Conservation (phyloP, 2,113 vertebrate genomes). For the Mormoops blainvillei region DNA sequence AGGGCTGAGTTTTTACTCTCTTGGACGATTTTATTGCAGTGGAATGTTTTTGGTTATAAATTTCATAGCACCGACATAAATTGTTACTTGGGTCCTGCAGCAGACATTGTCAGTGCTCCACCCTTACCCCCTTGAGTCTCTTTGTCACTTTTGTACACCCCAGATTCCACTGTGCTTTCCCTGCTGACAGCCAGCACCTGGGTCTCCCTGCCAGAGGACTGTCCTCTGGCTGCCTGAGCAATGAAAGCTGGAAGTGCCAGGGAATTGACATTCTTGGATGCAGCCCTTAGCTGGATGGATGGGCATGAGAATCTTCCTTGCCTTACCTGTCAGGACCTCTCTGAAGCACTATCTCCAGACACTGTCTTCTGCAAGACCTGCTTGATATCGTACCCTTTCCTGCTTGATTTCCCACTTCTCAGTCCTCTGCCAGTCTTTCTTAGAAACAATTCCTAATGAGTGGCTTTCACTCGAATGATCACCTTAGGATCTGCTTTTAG, state of each 20-base stretch:
- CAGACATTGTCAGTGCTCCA: neutral
- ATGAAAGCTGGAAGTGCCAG: neutral
- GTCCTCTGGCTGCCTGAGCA: neutral
- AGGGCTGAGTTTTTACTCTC: slow-evolving; percentile 11
- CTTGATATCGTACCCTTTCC: too few species aligned
- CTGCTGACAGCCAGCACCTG: neutral
- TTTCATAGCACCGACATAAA: neutral
- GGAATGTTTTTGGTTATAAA: neutral
- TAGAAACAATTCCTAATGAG: neutral
- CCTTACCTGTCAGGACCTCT: neutral
- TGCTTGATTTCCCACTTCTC: neutral
- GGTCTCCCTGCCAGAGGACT: neutral
- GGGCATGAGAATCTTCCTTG: neutral
- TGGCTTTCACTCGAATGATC: neutral
- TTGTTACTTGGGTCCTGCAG: neutral
- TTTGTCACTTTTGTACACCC: neutral
- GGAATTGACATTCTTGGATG: neutral
- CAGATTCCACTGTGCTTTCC: neutral
- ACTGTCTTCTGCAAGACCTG: neutral
- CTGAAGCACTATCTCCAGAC: neutral
- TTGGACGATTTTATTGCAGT: neutral
- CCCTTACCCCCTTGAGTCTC: neutral
- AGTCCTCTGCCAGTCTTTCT: neutral
- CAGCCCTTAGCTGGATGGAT: neutral
- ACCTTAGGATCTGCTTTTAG: neutral